Evolutionary conservation across 2,113 vertebrate genomes (phyloP).

Genomic region (Crocuta crocuta): DNA sequence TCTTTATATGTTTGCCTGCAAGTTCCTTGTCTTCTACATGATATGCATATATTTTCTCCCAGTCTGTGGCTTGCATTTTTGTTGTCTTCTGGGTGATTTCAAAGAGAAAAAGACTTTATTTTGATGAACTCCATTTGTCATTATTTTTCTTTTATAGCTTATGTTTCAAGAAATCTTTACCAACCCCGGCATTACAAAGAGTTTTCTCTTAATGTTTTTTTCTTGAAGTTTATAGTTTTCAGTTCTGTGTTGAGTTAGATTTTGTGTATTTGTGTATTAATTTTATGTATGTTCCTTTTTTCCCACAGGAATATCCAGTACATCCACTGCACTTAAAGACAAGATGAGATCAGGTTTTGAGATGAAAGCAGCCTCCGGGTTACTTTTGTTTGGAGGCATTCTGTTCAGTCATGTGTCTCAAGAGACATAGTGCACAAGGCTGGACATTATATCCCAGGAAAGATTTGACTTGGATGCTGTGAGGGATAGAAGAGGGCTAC

Average conservation of each 20-base stretch:
- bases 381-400: neutral
- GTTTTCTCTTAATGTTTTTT: neutral
- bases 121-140: neutral
- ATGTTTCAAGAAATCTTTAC: neutral
- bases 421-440: neutral
- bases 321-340: neutral
- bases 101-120: neutral
- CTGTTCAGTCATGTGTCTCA: neutral
- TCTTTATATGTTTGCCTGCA: neutral
- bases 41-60: neutral
- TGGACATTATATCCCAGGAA: neutral
- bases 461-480: neutral
- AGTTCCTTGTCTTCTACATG: neutral
- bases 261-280: neutral
- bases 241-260: neutral
- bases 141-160: neutral
- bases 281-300: neutral
- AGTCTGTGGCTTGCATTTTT: neutral
- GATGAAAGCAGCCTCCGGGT: neutral
- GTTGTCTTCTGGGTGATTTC: neutral
- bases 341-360: neutral
- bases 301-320: neutral
- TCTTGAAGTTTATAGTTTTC: neutral
- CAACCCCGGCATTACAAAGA: neutral
- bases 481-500: neutral